These are phyloP conservation scores for Protophormia terraenovae DNA, from an alignment of 2,888 invertebrate genomes.

Conservation along the genomic window DNA sequence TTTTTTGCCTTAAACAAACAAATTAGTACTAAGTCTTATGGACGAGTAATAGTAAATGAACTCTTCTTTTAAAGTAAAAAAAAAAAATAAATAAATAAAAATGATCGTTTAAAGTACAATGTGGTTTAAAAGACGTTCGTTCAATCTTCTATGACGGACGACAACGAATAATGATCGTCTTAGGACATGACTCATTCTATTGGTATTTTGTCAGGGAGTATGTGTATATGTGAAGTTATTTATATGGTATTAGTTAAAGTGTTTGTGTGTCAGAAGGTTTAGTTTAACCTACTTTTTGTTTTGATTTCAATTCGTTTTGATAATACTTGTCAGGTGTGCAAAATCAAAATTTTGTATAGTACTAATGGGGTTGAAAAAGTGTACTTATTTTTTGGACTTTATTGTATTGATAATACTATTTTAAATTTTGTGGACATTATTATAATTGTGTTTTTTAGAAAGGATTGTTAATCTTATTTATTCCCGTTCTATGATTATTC, in stretches of 20 bases:
- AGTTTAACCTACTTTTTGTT: slow-evolving; percentile 48
- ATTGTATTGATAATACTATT: no score
- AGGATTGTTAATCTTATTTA: no score
- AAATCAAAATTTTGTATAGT: not conserved
- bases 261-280: not conserved
- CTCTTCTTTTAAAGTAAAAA: not conserved
- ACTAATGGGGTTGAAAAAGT: not conserved
- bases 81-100: not conserved
- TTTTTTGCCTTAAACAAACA: slow-evolving; percentile 9
- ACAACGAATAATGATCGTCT: slow-evolving; percentile 43
- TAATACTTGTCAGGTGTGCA: not conserved
- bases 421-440: no score
- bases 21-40: not conserved
- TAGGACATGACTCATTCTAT: slow-evolving; percentile 45
- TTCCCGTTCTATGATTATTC: no score
- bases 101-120: not conserved
- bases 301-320: not conserved
- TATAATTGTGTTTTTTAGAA: no score
- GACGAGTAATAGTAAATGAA: not conserved
- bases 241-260: no score
- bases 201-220: slow-evolving; percentile 27
- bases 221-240: not conserved
- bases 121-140: slow-evolving; percentile 22
- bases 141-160: slow-evolving; percentile 55
- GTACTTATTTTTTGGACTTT: not conserved